These are phyloP conservation scores for Ditylenchus dipsaci DNA, from an alignment of 1,140 invertebrate genomes.

Conservation along the genomic window DNA sequence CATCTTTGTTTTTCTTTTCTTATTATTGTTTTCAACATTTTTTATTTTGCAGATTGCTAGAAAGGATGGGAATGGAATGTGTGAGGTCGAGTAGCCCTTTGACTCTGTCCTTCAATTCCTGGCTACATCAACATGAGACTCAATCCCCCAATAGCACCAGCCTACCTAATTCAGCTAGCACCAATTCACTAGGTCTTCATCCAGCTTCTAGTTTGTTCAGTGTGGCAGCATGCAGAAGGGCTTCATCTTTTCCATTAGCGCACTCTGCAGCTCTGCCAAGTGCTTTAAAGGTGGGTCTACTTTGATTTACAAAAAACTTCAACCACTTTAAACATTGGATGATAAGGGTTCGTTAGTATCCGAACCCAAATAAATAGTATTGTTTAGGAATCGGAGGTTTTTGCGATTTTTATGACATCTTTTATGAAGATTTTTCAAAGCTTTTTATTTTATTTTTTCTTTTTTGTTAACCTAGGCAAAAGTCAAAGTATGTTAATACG, in stretches of 20 bases:
- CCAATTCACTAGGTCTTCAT: not conserved
- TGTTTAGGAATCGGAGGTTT: too few relatives aligned
- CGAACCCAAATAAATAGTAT: too few relatives aligned
- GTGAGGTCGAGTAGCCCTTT: not conserved
- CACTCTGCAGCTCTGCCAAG: constrained; percentile 6
- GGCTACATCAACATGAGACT: not conserved
- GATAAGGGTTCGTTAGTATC: too few relatives aligned
- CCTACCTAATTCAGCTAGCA: not conserved
- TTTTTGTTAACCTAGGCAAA: too few relatives aligned
- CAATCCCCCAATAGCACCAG: not conserved
- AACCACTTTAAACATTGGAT: too few relatives aligned
- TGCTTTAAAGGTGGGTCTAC: constrained; percentile 1
- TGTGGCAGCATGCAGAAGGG: not conserved
- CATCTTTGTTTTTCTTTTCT: not conserved
- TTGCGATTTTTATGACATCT: too few relatives aligned
- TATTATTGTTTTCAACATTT: not conserved
- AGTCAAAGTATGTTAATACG: too few relatives aligned
- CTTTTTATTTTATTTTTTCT: too few relatives aligned
- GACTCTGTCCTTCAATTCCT: not conserved
- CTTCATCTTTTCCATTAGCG: constrained; percentile 4
- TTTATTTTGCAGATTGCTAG: not conserved
- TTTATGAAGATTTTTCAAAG: too few relatives aligned
- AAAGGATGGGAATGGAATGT: constrained; percentile 1
- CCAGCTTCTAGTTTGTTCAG: not conserved
- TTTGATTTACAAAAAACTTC: too few relatives aligned